phyloP scores from a whole-genome alignment of 2,888 invertebrate species.

The Phoronis australis region DNA sequence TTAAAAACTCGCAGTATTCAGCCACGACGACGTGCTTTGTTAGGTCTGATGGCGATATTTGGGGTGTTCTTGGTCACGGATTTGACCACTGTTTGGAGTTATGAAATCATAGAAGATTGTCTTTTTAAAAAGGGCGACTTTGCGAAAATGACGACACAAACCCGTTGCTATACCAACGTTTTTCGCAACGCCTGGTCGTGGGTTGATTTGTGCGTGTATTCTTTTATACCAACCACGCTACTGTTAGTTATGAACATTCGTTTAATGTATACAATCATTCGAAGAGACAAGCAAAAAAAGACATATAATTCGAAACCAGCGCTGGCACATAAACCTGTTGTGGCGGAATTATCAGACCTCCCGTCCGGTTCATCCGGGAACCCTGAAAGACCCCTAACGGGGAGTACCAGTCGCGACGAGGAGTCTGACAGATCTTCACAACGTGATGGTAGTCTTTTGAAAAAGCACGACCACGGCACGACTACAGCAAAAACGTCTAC shows the following conservation, averaged over 20 bases:
- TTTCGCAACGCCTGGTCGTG: constrained; percentile 11
- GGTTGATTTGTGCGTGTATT: constrained; percentile 16
- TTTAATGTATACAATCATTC: constrained; percentile 4
- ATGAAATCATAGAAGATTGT: constrained; percentile 1
- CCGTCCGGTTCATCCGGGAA: no score
- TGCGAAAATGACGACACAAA: constrained; percentile 2
- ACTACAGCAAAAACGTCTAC: no score
- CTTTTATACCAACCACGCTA: constrained; percentile 11
- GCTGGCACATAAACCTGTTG: not conserved
- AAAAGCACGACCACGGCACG: no score
- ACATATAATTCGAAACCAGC: not conserved
- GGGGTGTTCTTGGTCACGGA: constrained; percentile 4
- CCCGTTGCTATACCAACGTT: constrained; percentile 4
- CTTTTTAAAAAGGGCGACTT: not conserved
- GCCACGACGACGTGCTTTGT: constrained; percentile 2
- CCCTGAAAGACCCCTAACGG: no score
- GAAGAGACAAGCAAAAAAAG: not conserved
- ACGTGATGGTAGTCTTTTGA: no score
- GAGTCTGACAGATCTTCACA: no score
- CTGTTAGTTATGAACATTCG: constrained; percentile 12
- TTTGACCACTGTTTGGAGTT: constrained; percentile 11
- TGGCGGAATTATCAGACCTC: no score
- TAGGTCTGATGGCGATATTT: constrained; percentile 5
- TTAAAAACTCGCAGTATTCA: constrained; percentile 1
- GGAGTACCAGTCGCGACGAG: no score